These are phyloP conservation scores for Lymantria monacha DNA, from an alignment of 2,888 invertebrate species.

Conservation along the genomic window DNA sequence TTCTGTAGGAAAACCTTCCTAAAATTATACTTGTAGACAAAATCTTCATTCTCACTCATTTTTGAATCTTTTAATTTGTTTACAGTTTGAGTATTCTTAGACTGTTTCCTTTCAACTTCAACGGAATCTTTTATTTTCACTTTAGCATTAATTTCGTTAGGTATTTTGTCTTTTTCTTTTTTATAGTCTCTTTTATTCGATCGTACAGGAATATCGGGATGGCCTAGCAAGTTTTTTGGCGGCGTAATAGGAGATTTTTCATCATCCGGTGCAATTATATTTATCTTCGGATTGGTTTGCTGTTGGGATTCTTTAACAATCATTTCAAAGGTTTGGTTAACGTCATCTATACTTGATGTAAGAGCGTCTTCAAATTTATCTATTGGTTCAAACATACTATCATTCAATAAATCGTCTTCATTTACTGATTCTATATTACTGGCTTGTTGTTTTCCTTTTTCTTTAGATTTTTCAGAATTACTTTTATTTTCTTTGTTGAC, in stretches of 20 bases:
- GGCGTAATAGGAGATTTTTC: conserved; percentile 56
- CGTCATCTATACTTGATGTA: conserved; percentile 67
- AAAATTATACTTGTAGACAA: conserved; percentile 85
- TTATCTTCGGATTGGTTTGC: conserved; percentile 57
- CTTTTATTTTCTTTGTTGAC: conserved; percentile 40
- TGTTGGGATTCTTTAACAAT: conserved; percentile 55
- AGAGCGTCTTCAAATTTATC: conserved; percentile 74
- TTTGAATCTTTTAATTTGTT: conserved; percentile 44
- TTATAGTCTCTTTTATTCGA: conserved; percentile 78
- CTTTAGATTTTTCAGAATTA: conserved; percentile 34
- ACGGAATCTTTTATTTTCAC: conserved; percentile 70
- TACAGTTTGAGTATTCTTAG: conserved; percentile 61
- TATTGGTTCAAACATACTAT: conserved; percentile 57
- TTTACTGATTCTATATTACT: conserved; percentile 9
- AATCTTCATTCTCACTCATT: conserved; percentile 81
- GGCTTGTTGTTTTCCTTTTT: conserved; percentile 59
- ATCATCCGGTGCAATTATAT: conserved; percentile 56
- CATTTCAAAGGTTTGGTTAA: conserved; percentile 70
- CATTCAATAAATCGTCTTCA: conserved; percentile 19
- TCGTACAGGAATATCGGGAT: conserved; percentile 77
- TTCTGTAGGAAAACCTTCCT: conserved; percentile 84
- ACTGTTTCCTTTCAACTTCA: conserved; percentile 49
- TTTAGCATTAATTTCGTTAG: conserved; percentile 62
- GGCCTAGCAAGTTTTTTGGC: conserved; percentile 82
- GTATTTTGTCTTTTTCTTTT: conserved; percentile 75